A percentile compares a stretch with the other conserved stretches of the same genome.
Conservation (phyloP, 2,797 vertebrate genomes). For the Lerista edwardsae region DNA sequence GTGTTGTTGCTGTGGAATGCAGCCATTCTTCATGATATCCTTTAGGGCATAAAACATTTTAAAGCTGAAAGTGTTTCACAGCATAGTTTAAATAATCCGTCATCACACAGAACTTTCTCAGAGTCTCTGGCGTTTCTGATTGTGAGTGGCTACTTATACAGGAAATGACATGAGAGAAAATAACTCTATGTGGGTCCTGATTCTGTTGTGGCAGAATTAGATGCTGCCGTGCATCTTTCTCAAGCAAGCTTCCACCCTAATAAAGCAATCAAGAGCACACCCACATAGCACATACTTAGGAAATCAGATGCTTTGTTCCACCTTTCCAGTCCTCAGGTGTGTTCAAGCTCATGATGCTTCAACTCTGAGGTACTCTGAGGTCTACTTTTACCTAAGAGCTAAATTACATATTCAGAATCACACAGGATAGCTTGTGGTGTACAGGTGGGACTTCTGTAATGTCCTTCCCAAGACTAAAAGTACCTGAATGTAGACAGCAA, state of each 20-base stretch:
- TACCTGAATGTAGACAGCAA: not conserved
- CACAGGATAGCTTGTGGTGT: not conserved
- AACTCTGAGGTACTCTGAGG: not conserved
- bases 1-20: conserved; percentile 78
- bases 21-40: conserved; percentile 76
- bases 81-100: conserved; percentile 77
- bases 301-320: too few species aligned
- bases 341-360: too few species aligned
- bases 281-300: too few species aligned
- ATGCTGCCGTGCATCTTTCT: not conserved
- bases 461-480: not conserved
- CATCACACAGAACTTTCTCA: conserved; percentile 71
- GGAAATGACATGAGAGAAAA: conserved; percentile 68
- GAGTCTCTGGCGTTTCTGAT: conserved; percentile 71
- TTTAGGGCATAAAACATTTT: conserved; percentile 77
- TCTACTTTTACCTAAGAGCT: not conserved
- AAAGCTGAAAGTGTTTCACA: conserved; percentile 78
- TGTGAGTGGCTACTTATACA: conserved; percentile 75
- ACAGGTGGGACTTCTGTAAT: not conserved
- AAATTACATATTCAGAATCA: not conserved
- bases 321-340: too few species aligned
- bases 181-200: conserved; percentile 25
- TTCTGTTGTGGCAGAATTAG: not conserved
- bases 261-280: too few species aligned
- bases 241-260: too few species aligned